A percentile compares a stretch with the other conserved stretches of the same genome.
phyloP scores from a whole-genome alignment of 2,888 invertebrate genomes.

The Scrobipalpa costella region DNA sequence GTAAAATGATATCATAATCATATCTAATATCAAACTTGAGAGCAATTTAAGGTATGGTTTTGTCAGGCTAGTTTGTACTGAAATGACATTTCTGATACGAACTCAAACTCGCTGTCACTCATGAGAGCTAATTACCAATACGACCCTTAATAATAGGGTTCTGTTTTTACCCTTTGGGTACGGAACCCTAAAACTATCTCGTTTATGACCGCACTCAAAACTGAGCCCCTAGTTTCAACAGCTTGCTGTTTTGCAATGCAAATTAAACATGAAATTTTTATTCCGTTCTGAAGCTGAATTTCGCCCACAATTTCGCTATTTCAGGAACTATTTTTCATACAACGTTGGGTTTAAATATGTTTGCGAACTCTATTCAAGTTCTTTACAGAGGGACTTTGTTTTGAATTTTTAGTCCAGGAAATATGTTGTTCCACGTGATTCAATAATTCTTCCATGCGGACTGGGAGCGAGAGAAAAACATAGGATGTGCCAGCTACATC shows the following conservation, averaged over 20 bases:
- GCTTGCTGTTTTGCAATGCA: conserved; percentile 15
- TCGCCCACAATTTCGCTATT: not conserved
- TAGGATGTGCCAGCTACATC: too few relatives aligned
- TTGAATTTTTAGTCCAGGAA: not conserved
- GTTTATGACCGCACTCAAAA: not conserved
- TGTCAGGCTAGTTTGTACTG: too few relatives aligned
- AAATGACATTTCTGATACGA: too few relatives aligned
- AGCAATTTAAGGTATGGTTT: too few relatives aligned
- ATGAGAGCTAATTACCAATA: too few relatives aligned
- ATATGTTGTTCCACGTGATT: not conserved
- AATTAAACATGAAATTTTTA: conserved; percentile 12
- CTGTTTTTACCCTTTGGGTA: too few relatives aligned
- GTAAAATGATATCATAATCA: too few relatives aligned
- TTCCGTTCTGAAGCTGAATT: not conserved
- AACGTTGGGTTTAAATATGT: conserved; percentile 1
- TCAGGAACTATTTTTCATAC: not conserved
- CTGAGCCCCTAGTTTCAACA: not conserved
- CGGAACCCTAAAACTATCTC: not conserved
- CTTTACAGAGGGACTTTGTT: conserved; percentile 3
- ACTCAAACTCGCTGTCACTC: too few relatives aligned
- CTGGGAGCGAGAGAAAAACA: too few relatives aligned
- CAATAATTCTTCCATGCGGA: too few relatives aligned
- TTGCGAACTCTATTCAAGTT: not conserved
- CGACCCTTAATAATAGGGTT: too few relatives aligned
- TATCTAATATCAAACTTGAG: too few relatives aligned